Conservation (phyloP, 2,888 invertebrate genomes). For the Callyntrura guangdongensis region DNA sequence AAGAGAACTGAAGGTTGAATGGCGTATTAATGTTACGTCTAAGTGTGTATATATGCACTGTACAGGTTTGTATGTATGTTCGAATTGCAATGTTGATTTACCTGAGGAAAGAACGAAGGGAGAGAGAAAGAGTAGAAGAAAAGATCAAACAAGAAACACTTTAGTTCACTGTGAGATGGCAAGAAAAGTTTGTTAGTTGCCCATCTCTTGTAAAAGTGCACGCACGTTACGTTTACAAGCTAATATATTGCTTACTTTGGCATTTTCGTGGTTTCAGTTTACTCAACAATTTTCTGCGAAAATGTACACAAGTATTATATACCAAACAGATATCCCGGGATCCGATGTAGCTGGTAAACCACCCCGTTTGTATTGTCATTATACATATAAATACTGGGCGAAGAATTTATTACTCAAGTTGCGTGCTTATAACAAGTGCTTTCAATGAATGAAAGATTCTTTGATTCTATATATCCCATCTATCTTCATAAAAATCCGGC, state of each 20-base stretch:
- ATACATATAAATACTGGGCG: too few species aligned
- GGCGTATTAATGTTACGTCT: constrained; percentile 34
- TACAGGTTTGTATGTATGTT: background rate
- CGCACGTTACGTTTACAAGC: background rate
- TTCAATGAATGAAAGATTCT: constrained; percentile 41
- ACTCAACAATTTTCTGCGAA: constrained; percentile 33
- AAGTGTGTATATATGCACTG: background rate
- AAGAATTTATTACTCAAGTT: background rate
- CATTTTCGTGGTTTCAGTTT: constrained; percentile 23
- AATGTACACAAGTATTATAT: background rate
- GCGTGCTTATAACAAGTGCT: constrained; percentile 17
- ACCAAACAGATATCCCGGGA: background rate
- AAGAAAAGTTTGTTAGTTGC: constrained; percentile 13
- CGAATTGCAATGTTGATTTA: constrained; percentile 47
- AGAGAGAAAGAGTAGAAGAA: background rate
- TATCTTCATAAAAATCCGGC: constrained; percentile 52
- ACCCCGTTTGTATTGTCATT: background rate
- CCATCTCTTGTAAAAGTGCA: background rate
- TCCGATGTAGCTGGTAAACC: background rate
- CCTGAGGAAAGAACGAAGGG: background rate
- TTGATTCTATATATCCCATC: constrained; percentile 35
- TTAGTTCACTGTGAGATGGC: constrained; percentile 15
- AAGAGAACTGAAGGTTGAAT: constrained; percentile 47
- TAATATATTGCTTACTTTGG: constrained; percentile 17
- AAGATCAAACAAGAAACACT: constrained; percentile 51